Percentiles rank a stretch among this genome's conserved stretches.
These are phyloP conservation scores for Grallaria varia DNA, from an alignment of 2,113 vertebrate species.

Conservation along the genomic window DNA sequence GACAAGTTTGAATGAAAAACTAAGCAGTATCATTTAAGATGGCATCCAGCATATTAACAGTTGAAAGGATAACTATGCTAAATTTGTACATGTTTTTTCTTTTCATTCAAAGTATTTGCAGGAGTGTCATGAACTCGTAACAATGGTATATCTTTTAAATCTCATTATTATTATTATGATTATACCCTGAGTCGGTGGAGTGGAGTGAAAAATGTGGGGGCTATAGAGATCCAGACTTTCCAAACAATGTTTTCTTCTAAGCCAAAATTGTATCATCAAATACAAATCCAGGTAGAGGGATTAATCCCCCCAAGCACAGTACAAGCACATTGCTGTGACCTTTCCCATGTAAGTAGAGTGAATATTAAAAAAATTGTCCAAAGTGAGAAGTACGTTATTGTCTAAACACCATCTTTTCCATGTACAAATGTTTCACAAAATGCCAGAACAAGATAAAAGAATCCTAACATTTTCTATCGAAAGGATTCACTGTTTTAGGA, in stretches of 20 bases:
- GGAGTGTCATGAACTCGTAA: background rate
- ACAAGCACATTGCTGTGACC: background rate
- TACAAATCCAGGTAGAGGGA: background rate
- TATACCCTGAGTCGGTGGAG: accelerated
- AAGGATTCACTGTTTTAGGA: background rate
- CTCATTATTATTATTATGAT: background rate
- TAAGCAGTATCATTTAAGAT: background rate
- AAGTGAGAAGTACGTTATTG: background rate
- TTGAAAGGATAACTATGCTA: background rate
- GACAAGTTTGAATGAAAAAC: background rate
- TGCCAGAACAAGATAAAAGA: background rate
- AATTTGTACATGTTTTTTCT: background rate
- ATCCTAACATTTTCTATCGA: background rate
- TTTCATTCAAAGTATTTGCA: background rate
- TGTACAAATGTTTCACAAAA: background rate
- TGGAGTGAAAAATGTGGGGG: background rate
- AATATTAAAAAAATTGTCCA: background rate
- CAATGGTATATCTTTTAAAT: background rate
- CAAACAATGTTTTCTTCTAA: background rate
- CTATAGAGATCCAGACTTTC: background rate
- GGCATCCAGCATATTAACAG: background rate
- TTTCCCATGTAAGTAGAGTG: background rate
- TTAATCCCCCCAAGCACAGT: background rate
- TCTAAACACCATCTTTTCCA: background rate
- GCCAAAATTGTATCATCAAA: background rate